Conservation (phyloP, 2,797 vertebrate species). For the Tarsius wallacei region DNA sequence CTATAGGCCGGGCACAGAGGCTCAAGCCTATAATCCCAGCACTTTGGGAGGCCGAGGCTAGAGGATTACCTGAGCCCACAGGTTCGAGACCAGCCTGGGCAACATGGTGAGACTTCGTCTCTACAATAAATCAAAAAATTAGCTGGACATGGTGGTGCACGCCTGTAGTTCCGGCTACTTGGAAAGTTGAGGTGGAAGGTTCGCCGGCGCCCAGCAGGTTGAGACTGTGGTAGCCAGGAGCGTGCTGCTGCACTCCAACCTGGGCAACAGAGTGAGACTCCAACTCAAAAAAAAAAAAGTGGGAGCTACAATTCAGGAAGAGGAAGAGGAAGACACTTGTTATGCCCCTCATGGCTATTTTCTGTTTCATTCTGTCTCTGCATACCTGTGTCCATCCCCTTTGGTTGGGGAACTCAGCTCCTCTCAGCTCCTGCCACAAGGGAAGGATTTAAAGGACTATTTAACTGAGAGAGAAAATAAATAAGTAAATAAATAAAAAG, state of each 20-base stretch:
- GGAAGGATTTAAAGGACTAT: not conserved
- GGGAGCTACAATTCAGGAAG: not conserved
- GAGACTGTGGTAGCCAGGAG: not conserved
- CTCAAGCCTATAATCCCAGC: no score
- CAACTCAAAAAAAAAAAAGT: not conserved
- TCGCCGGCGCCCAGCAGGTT: not conserved
- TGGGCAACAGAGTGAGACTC: not conserved
- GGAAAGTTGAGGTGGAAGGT: not conserved
- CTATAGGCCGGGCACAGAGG: no score
- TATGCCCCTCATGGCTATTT: not conserved
- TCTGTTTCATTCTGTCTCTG: not conserved
- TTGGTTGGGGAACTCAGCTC: not conserved
- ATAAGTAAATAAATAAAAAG: not conserved
- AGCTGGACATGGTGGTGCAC: not conserved
- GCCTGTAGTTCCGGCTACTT: not conserved
- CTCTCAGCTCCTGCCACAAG: not conserved
- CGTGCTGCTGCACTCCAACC: not conserved
- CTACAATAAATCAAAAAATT: not conserved
- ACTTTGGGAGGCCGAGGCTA: no score
- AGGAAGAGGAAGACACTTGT: not conserved
- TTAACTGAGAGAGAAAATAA: not conserved
- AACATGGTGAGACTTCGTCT: not conserved
- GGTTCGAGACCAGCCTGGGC: no score
- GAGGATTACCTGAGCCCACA: no score
- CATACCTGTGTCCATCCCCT: not conserved